These are phyloP conservation scores for Lepidurus apus DNA, from an alignment of 1,140 invertebrate species.

Conservation along the genomic window DNA sequence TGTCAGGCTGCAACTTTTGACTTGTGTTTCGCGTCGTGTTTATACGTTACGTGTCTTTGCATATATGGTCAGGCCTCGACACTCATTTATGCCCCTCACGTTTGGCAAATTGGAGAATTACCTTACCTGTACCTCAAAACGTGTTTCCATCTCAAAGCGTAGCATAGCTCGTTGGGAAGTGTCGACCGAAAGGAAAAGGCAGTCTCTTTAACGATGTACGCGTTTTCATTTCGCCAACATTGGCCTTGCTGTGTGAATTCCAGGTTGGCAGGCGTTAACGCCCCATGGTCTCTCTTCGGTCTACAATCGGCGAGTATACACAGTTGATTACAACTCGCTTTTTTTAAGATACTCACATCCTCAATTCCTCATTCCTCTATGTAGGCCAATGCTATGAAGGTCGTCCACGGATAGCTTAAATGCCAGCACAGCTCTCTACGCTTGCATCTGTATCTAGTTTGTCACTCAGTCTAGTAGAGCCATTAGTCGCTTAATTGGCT, in stretches of 20 bases:
- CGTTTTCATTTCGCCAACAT: not conserved
- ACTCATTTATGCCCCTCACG: not conserved
- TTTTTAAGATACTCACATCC: not conserved
- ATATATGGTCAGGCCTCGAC: not conserved
- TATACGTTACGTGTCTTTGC: not conserved
- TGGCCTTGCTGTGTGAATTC: not conserved
- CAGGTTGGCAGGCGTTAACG: not conserved
- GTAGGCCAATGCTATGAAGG: constrained; percentile 21
- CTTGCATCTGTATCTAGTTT: constrained; percentile 19
- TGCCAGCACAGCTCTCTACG: not conserved
- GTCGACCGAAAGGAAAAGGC: no score
- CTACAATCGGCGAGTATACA: not conserved
- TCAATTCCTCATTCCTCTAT: not conserved
- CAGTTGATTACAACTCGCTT: not conserved
- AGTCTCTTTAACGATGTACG: not conserved
- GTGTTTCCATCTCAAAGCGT: not conserved
- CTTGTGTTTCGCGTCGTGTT: constrained; percentile 13
- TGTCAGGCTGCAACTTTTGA: constrained; percentile 2
- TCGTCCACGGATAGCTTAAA: not conserved
- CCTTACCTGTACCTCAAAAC: not conserved
- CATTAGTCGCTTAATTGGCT: constrained; percentile 13
- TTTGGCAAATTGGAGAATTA: constrained; percentile 5
- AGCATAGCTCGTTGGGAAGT: no score
- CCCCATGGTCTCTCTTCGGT: not conserved
- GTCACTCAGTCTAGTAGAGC: not conserved